A percentile compares a stretch with the other conserved stretches of the same genome.
phyloP scores from a whole-genome alignment of 2,888 invertebrate genomes.

The Mechanitis mazaeus region DNA sequence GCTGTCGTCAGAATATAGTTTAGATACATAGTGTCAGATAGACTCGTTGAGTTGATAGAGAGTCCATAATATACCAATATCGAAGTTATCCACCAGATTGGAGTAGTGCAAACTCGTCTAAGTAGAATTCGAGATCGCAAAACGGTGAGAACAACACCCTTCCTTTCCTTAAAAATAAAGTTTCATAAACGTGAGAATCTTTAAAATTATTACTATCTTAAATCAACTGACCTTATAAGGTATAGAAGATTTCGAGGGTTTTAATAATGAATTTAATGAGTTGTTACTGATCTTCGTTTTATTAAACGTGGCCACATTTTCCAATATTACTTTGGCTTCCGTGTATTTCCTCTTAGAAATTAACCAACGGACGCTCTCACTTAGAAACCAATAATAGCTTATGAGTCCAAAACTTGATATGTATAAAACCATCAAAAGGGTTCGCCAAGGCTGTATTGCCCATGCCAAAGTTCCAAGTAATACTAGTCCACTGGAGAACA shows the following conservation, averaged over 20 bases:
- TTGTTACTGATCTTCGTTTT: constrained; percentile 74
- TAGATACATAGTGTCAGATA: constrained; percentile 81
- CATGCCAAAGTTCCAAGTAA: constrained; percentile 81
- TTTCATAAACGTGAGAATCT: neutral
- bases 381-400: constrained; percentile 79
- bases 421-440: constrained; percentile 80
- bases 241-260: constrained; percentile 34
- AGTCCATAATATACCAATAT: constrained; percentile 84
- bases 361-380: constrained; percentile 86
- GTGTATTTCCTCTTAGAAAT: constrained; percentile 79
- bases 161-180: constrained; percentile 16
- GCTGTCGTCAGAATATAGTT: constrained; percentile 78
- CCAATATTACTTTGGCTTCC: constrained; percentile 78
- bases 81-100: constrained; percentile 83
- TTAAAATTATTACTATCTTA: neutral
- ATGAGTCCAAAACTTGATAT: constrained; percentile 81
- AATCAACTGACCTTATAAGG: neutral
- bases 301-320: constrained; percentile 79
- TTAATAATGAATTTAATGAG: constrained; percentile 49
- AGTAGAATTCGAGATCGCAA: constrained; percentile 69
- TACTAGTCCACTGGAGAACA: constrained; percentile 82
- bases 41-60: constrained; percentile 81
- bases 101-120: constrained; percentile 74
- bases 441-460: constrained; percentile 81
- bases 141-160: constrained; percentile 48